Evolutionary conservation across 1,140 invertebrate species (phyloP).

Genomic region (Steinernema feltiae): DNA sequence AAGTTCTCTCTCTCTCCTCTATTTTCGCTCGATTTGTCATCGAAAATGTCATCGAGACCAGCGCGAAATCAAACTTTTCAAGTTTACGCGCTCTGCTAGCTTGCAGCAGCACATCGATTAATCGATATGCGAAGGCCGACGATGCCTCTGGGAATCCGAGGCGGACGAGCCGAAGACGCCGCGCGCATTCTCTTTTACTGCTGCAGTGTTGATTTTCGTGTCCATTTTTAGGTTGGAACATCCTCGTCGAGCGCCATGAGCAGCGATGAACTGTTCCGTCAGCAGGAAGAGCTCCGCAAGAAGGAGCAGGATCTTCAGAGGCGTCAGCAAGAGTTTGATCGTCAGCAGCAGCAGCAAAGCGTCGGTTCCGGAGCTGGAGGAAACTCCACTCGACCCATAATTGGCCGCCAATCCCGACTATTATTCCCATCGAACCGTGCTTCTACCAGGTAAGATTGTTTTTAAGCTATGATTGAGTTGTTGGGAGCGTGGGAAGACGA

Average conservation of each 20-base stretch:
- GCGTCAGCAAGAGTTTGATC: conserved; percentile 54
- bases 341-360: conserved; percentile 38
- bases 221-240: conserved; percentile 25
- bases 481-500: no score
- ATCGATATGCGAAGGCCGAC: conserved; percentile 19
- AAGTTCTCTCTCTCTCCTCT: not conserved
- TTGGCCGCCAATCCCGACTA: conserved; percentile 91
- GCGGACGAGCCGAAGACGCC: no score
- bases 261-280: conserved; percentile 54
- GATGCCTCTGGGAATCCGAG: not conserved
- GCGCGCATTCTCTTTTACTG: not conserved
- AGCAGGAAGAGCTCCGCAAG: conserved; percentile 52
- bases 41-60: not conserved
- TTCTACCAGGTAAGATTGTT: conserved; percentile 75
- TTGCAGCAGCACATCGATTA: conserved; percentile 2
- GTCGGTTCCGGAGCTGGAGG: conserved; percentile 25
- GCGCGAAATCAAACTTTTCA: not conserved
- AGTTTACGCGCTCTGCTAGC: not conserved
- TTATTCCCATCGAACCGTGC: conserved; percentile 83
- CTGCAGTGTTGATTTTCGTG: not conserved
- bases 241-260: conserved; percentile 24
- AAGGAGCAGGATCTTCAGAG: conserved; percentile 52
- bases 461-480: no score
- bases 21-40: not conserved
- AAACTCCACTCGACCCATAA: conserved; percentile 69